Evolutionary conservation across 2,113 vertebrate genomes (phyloP), one percentile per base, ranked within the genome.

Genomic region (Pelusios castaneus): DNA sequence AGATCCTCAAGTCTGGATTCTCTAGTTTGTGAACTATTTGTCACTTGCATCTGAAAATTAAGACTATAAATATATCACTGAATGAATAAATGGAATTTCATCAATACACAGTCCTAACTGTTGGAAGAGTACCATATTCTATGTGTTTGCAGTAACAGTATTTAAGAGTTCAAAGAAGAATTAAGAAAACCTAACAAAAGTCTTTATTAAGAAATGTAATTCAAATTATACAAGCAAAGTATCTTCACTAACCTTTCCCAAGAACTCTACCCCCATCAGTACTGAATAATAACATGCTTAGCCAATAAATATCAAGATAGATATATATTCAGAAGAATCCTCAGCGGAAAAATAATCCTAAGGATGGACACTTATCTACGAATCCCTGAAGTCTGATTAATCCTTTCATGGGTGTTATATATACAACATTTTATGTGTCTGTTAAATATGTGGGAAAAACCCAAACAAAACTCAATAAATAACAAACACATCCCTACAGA

Each of bases 241-340:
- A 22, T 84, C 70, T 90, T 94, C 43, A 56, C 86, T 94, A 79
- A 47, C 34, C 83, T 91, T 81, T 92, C 29, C 58, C 45, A 82
- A 85, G 34, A 93, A 76, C 56, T 89, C 55, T 54, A 79, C 91
- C 13, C 19, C 87, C 91, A 52, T 75, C 52, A 89, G 73, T 73
- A 89, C 92, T 87, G 52, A 79, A 84, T 85, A 83, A 92, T 58
- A 91, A 87, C 60, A 81, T 84, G 87, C 73, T 95, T 90, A 85
- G 17, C 24, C 90, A 92, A 94, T 34, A 91, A 92, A 85, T 34
- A 56, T 90, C 56, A 58, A 58, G 56, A 29, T 13, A 58, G 56
- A 58, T 29, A 58, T 58, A 29, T 58, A 58, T 58, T 29, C 84
- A 95, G 73, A 94, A 87, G 21, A 92, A 85, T 85, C 55, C 34